phyloP scores from a whole-genome alignment of 2,888 invertebrate genomes.

The Holacanthella duospinosa region DNA sequence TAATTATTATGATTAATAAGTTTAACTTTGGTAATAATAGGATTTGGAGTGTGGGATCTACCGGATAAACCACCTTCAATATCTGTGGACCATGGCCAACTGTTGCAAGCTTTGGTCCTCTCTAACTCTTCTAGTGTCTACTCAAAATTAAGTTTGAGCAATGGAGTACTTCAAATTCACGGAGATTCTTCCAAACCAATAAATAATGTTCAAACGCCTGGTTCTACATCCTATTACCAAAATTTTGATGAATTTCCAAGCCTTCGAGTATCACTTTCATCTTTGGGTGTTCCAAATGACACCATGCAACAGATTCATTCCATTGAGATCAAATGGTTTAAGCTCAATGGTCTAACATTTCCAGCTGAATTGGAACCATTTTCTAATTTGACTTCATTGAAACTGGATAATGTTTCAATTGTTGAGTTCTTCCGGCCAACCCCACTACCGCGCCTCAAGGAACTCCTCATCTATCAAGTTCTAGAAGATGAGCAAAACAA shows the following conservation, averaged over 20 bases:
- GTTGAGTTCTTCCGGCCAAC: background rate
- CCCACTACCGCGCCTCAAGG: background rate
- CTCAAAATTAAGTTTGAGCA: background rate
- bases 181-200: background rate
- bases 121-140: background rate
- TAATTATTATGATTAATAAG: background rate
- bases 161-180: background rate
- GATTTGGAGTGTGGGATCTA: background rate
- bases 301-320: background rate
- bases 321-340: constrained; percentile 1
- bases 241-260: background rate
- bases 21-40: background rate
- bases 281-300: background rate
- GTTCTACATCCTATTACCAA: background rate
- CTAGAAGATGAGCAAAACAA: background rate
- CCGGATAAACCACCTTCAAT: background rate
- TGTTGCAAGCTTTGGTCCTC: background rate
- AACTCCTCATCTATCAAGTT: background rate
- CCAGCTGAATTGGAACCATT: background rate
- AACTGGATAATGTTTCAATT: background rate
- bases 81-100: background rate
- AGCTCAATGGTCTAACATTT: background rate
- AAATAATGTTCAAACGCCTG: background rate
- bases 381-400: background rate
- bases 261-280: background rate